phyloP scores from a whole-genome alignment of 2,113 vertebrate genomes.

The Acanthisitta chloris region DNA sequence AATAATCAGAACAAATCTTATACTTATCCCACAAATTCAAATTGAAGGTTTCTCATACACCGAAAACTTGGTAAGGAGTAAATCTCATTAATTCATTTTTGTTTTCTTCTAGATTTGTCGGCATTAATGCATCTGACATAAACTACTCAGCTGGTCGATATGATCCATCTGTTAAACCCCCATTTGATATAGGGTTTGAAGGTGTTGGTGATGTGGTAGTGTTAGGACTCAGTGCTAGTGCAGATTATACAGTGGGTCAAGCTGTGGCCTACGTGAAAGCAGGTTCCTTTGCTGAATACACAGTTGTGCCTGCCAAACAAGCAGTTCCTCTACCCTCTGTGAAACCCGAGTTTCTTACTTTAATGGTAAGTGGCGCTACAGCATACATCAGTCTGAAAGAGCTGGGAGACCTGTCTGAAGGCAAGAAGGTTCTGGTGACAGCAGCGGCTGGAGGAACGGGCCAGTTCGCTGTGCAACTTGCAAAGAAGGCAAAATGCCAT shows the following conservation, averaged over 20 bases:
- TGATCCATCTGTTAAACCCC: slow-evolving; percentile 79
- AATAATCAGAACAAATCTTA: not conserved
- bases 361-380: slow-evolving; percentile 85
- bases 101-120: slow-evolving; percentile 85
- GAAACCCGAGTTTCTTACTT: slow-evolving; percentile 83
- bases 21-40: not conserved
- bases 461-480: slow-evolving; percentile 90
- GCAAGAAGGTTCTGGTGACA: slow-evolving; percentile 87
- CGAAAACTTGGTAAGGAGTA: not conserved
- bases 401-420: slow-evolving; percentile 81
- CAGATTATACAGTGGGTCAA: slow-evolving; percentile 81
- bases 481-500: slow-evolving; percentile 87
- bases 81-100: slow-evolving; percentile 45
- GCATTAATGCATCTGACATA: slow-evolving; percentile 93
- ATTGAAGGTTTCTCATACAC: not conserved
- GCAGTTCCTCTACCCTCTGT: slow-evolving; percentile 76
- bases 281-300: slow-evolving; percentile 91
- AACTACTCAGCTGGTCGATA: slow-evolving; percentile 91
- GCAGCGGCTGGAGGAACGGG: slow-evolving; percentile 89
- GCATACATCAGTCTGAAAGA: slow-evolving; percentile 87
- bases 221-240: slow-evolving; percentile 87
- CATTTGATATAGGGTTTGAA: slow-evolving; percentile 89
- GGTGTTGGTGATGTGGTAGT: slow-evolving; percentile 90
- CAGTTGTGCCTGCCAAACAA: slow-evolving; percentile 77
- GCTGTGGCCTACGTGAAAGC: slow-evolving; percentile 81